A percentile compares a stretch with the other conserved stretches of the same genome.
Conservation (phyloP, 2,113 vertebrate genomes). For the Pycnonotus jocosus region DNA sequence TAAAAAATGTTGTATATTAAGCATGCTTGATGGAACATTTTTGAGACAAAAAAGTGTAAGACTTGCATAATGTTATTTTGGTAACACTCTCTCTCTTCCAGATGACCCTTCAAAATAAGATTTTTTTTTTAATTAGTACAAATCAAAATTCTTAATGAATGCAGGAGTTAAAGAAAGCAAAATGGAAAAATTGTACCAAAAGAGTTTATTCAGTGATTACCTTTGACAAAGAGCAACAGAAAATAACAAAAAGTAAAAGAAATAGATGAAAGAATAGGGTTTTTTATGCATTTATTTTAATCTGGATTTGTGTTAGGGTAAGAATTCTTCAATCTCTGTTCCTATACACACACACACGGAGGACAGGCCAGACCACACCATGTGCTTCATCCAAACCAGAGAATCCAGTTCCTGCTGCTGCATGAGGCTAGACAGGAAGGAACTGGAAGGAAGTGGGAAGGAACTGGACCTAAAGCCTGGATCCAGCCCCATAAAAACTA, state of each 20-base stretch:
- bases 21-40: not conserved
- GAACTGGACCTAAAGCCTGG: not conserved
- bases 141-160: constrained; percentile 4
- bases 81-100: not conserved
- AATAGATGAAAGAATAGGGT: not conserved
- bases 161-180: not conserved
- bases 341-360: not conserved
- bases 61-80: constrained; percentile 1
- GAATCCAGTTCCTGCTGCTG: not conserved
- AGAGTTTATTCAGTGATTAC: not conserved
- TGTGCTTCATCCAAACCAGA: not conserved
- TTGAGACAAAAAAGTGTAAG: not conserved
- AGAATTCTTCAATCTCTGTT: not conserved
- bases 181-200: not conserved
- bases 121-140: not conserved
- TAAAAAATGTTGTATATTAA: not conserved
- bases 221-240: not conserved
- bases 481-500: not conserved
- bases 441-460: not conserved
- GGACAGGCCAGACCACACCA: not conserved
- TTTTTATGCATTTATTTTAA: not conserved
- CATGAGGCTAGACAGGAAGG: not conserved
- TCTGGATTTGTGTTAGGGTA: not conserved
- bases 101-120: not conserved
- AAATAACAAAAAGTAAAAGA: not conserved